Percentiles rank a stretch among this genome's conserved stretches.
Conservation (phyloP, 1,140 invertebrate species). For the Orchestia grillus region DNA sequence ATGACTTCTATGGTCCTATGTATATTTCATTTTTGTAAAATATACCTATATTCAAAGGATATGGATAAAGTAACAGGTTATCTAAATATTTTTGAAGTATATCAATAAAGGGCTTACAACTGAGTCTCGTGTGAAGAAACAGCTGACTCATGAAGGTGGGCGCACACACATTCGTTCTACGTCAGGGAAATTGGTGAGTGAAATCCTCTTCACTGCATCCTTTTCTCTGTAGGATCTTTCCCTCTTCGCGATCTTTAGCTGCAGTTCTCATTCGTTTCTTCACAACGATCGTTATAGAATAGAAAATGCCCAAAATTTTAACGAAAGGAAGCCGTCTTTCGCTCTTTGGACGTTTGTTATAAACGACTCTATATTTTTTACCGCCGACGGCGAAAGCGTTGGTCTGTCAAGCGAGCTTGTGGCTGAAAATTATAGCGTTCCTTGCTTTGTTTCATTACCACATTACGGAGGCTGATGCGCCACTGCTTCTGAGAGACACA, state of each 20-base stretch:
- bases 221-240: not conserved
- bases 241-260: not conserved
- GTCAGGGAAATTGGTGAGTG: not conserved
- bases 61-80: too few relatives aligned
- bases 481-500: not conserved
- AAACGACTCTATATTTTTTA: slow-evolving; percentile 45
- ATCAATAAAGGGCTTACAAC: too few relatives aligned
- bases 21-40: too few relatives aligned
- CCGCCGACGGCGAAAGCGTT: slow-evolving; percentile 16
- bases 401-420: slow-evolving; percentile 12
- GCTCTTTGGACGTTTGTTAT: not conserved
- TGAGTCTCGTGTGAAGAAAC: not conserved
- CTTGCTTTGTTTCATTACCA: slow-evolving; percentile 44
- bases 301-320: not conserved
- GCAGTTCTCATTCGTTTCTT: not conserved
- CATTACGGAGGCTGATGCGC: not conserved
- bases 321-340: slow-evolving; percentile 4
- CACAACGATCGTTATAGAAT: not conserved
- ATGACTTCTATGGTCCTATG: too few relatives aligned
- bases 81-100: too few relatives aligned
- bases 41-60: too few relatives aligned
- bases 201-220: not conserved
- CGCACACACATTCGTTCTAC: not conserved
- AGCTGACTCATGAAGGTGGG: not conserved
- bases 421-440: not conserved